Base-by-base conservation (phyloP, 2,113 vertebrate species). In the Herpailurus yagouaroundi region DNA sequence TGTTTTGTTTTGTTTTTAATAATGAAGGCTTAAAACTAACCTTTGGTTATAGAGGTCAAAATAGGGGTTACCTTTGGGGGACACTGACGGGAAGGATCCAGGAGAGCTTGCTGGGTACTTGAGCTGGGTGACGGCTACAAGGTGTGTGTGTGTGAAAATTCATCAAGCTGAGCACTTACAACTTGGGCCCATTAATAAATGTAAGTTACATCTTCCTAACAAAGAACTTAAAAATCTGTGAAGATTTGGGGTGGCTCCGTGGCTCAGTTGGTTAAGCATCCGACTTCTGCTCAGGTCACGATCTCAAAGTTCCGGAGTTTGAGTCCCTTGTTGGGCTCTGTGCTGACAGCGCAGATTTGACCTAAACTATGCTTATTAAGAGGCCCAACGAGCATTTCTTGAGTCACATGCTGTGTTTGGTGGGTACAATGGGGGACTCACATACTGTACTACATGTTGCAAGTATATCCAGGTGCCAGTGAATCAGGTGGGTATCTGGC, bases 131-230 rank as follows among this genome's bases (percentile, higher is more conserved):
- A 36, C 80, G 50, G 31, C 27, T 92, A 41, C 4, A 60, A 31
- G 6, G 29, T 36, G 7, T 85, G 68, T 85, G 68, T 25, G 50
- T 23, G 31, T 60, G 13, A 76, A 45, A 80, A 77, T 88, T 45
- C 71, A 92, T 81, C 48, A 15, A 87, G 33, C 33, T 25, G 4
- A 96, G 52, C 16, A 23, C 18, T 63, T 76, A 66, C 2, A 57
- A 41, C n/a, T 41, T 76, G 15, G 1, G 36, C 4, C 38, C 21
- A 52, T 68, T 89, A 25, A 31, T 73, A 71, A 86, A 88, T 36
- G 13, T 63, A 96, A 86, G 52, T 92, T 85, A 89, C 1, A 79
- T 15, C 76, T 92, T 74, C 60, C 41, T 64, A 82, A 82, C 82
- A 79, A 86, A 38, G 27, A 85, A 89, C 45, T 88, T 94, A 48